These are phyloP conservation scores for Pelagia noctiluca DNA, from an alignment of 30 jellyfish, hydroid and myxozoan genomes.

Conservation along the genomic window DNA sequence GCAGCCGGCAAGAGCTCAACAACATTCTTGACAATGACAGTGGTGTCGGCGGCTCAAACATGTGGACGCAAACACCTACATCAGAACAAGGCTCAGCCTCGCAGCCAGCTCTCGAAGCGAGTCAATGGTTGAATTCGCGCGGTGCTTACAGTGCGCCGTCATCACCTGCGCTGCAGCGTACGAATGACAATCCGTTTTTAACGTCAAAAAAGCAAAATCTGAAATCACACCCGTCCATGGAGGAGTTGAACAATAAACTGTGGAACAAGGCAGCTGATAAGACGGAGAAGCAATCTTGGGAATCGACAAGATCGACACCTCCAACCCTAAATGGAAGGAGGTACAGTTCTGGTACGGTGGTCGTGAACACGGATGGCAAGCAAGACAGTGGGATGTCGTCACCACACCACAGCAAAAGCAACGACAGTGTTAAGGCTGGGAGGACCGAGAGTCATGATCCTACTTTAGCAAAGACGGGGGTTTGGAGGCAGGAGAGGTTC, in stretches of 20 bases:
- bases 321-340: slow-evolving; percentile 65
- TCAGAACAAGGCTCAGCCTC: slow-evolving; percentile 80
- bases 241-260: slow-evolving; percentile 78
- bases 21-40: slow-evolving; percentile 92
- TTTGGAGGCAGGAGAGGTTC: slow-evolving; percentile 95
- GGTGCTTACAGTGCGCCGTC: slow-evolving; percentile 99
- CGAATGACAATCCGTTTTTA: slow-evolving; percentile 68
- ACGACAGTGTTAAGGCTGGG: slow-evolving; percentile 8
- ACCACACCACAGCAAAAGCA: slow-evolving; percentile 62
- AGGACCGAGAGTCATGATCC: slow-evolving; percentile 33
- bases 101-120: slow-evolving; percentile 82
- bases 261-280: slow-evolving; percentile 65
- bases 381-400: slow-evolving; percentile 86
- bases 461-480: slow-evolving; percentile 63
- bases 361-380: slow-evolving; percentile 35
- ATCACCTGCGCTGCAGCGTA: slow-evolving; percentile 94
- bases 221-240: slow-evolving; percentile 98
- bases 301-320: slow-evolving; percentile 65
- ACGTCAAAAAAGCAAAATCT: slow-evolving; percentile 74
- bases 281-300: slow-evolving; percentile 67
- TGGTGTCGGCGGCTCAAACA: slow-evolving; percentile 89
- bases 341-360: slow-evolving; percentile 73
- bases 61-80: slow-evolving; percentile 87
- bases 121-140: slow-evolving; percentile 94
- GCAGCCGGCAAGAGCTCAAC: slow-evolving; percentile 97